A percentile compares a stretch with the other conserved stretches of the same genome.
Evolutionary conservation across 2,113 vertebrate species (phyloP).

Genomic region (Scatophagus argus): DNA sequence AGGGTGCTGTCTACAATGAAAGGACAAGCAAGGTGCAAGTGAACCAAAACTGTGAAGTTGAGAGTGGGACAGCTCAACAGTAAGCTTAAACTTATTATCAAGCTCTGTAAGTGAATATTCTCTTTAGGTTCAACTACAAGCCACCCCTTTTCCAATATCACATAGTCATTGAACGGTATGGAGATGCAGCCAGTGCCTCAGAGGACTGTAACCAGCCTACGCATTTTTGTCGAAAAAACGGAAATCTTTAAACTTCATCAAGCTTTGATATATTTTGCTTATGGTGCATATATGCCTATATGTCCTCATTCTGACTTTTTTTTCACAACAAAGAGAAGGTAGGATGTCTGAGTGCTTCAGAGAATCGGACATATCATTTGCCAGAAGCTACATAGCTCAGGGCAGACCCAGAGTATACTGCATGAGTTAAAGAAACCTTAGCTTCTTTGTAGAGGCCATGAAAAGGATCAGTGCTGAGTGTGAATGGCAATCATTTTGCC

Average conservation of each 20-base stretch:
- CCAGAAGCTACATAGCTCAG: constrained; percentile 3
- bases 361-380: not conserved
- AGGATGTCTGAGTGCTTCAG: not conserved
- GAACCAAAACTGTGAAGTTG: not conserved
- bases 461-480: constrained; percentile 13
- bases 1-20: not conserved
- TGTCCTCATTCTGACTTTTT: not conserved
- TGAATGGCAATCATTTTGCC: constrained; percentile 29
- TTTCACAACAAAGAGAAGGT: not conserved
- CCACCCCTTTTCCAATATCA: not conserved
- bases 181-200: not conserved
- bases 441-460: constrained; percentile 23
- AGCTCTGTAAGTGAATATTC: not conserved
- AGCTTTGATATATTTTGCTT: too few relatives aligned
- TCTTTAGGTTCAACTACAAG: not conserved
- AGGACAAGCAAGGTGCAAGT: not conserved
- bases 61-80: not conserved
- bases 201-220: not conserved
- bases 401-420: constrained; percentile 10
- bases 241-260: not conserved
- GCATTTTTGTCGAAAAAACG: not conserved
- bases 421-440: constrained; percentile 31
- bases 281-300: too few relatives aligned
- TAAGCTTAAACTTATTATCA: not conserved
- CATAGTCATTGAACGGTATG: not conserved